Evolutionary conservation across 64 coral and sea anemone genomes (phyloP), one percentile per base, ranked within the genome.

Genomic region (Stichodactyla mertensii): DNA sequence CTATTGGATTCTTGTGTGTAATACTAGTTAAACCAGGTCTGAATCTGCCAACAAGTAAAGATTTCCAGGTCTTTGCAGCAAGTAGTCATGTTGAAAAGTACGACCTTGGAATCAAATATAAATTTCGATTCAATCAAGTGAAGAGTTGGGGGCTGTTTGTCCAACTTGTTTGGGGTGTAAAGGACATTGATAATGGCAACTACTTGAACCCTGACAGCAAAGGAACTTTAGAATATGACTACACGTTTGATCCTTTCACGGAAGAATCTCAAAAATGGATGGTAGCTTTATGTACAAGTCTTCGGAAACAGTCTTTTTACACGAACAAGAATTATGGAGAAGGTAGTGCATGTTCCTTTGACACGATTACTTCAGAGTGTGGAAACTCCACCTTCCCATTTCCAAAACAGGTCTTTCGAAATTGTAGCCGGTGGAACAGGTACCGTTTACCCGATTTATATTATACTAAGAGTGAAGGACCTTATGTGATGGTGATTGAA

Each of bases 1-100:
- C 95, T 16, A 80, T 77, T 86, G 95, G 95, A 15, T 97, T 97
- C 56, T 20, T 93, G 9, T 97, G 92, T 83, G 92, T 97, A 24
- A 82, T 79, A 60, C 89, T 97, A 77, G 89, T 91, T 10, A 83
- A 86, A 80, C 95, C 95, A 12, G 56, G 89, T 51, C 86, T 97
- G 18, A 55, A 84, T 67, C 81, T 93, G 51, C 95, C 95, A 83
- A 79, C 70, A 14, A 93, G 88, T 54, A 93, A 86, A 54, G 91
- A 93, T 18, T 97, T 97, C 57, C 95, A 97, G 86, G 77, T 97
- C 0, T 97, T 97, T 88, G 24, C 88, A 24, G 55, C 88, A 20
- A 93, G 87, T 13, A 92, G 92, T 88, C 62, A 83, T 16, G 85
- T 97, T 19, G 95, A 97, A 87, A 86, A 93, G 18, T 97, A 93